Conservation (phyloP, 1,140 invertebrate genomes). For the Atta cephalotes region DNA sequence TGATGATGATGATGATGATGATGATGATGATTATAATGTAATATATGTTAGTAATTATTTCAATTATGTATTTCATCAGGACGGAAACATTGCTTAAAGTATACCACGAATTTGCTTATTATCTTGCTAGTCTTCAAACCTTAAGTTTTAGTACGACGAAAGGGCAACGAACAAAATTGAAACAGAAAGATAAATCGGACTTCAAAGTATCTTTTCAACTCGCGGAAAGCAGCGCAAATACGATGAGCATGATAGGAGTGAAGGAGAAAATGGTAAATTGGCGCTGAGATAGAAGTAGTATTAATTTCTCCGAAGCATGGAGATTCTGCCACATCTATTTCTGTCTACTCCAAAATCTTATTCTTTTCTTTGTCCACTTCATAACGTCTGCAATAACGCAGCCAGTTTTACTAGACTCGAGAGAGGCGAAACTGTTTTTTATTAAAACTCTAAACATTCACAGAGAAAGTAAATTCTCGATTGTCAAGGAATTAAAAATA, state of each 20-base stretch:
- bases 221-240: constrained; percentile 63
- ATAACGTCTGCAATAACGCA: background rate
- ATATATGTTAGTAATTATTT: constrained; percentile 8
- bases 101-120: constrained; percentile 21
- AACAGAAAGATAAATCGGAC: constrained; percentile 65
- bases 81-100: constrained; percentile 1
- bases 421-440: background rate
- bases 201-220: constrained; percentile 70
- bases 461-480: constrained; percentile 22
- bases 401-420: background rate
- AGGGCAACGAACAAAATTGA: constrained; percentile 46
- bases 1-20: background rate
- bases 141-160: constrained; percentile 12
- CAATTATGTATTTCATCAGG: background rate
- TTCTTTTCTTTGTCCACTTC: constrained; percentile 28
- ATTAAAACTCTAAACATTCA: constrained; percentile 34
- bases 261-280: constrained; percentile 63
- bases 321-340: constrained; percentile 69
- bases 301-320: constrained; percentile 76
- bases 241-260: constrained; percentile 18
- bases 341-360: constrained; percentile 31
- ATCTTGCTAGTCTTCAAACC: constrained; percentile 13
- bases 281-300: constrained; percentile 78
- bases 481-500: background rate
- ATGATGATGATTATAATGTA: background rate